phyloP scores from a whole-genome alignment of 1,140 invertebrate species.

The Drosophila ananassae region DNA sequence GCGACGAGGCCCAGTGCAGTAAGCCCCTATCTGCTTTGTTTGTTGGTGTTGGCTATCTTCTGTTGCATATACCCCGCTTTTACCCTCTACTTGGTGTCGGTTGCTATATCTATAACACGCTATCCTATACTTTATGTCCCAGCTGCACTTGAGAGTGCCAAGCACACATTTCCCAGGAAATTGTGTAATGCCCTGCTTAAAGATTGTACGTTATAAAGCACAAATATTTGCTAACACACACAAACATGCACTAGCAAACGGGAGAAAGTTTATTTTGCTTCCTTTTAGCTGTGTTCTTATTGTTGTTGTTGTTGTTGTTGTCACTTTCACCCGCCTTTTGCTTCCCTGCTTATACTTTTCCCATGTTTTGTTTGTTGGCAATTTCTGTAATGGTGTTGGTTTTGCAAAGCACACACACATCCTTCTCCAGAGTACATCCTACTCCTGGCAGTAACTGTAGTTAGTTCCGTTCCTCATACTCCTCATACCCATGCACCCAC shows the following conservation, averaged over 20 bases:
- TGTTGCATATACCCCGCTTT: slow-evolving; percentile 8
- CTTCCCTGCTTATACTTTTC: slow-evolving; percentile 25
- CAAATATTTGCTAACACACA: slow-evolving; percentile 66
- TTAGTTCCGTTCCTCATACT: slow-evolving; percentile 7
- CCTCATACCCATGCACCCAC: slow-evolving; percentile 23
- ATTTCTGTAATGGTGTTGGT: slow-evolving; percentile 73
- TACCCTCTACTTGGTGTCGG: slow-evolving; percentile 8
- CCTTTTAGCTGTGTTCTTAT: slow-evolving; percentile 20
- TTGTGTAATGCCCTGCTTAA: slow-evolving; percentile 56
- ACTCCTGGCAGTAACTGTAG: slow-evolving; percentile 15
- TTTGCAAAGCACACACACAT: slow-evolving; percentile 33
- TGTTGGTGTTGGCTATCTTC: slow-evolving; percentile 29
- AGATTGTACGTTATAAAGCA: slow-evolving; percentile 50
- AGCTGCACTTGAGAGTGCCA: slow-evolving; percentile 30
- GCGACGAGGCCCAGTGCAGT: slow-evolving; percentile 95
- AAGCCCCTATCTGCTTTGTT: slow-evolving; percentile 85
- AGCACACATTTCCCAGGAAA: slow-evolving; percentile 27
- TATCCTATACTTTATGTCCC: slow-evolving; percentile 10
- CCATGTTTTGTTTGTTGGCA: slow-evolving; percentile 43
- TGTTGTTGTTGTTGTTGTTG: slow-evolving; percentile 29
- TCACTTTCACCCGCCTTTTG: slow-evolving; percentile 20
- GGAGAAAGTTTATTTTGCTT: slow-evolving; percentile 50
- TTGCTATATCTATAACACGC: not conserved
- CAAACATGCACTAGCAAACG: slow-evolving; percentile 18
- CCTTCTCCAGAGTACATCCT: not conserved